Base-by-base conservation (phyloP, 2,888 invertebrate species). In the Ptilodon capucinus region DNA sequence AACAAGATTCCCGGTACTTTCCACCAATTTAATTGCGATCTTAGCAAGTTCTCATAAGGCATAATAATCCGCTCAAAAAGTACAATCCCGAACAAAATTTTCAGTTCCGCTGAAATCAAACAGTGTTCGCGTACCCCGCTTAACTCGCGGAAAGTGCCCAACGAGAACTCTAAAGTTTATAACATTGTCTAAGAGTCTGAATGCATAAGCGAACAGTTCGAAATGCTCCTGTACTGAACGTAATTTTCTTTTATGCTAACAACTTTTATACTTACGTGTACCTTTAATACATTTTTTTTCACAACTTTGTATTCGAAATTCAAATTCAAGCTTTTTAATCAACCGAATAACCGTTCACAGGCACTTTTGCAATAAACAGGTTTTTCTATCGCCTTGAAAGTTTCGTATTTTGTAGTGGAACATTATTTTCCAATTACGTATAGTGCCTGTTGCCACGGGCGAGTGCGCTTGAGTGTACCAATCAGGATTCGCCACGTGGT, bases 21-120 rank as follows among this genome's bases (percentile, higher is more conserved):
- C 7, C n/a, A n/a, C 2, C 11, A 28, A n/a, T 28, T 28, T 11
- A 4, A 28, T 11, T 28, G 2, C 11, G 8, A 7, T 8, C 8
- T 23, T 23, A 28, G n/a, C n/a, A 28, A n/a, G 7, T 28, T n/a
- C 28, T n/a, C 3, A 2, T 4, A 2, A 25, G 25, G 5, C 14
- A 6, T 14, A 35, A 35, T 17, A 17, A 9, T 35, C 35, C 17
- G 11, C 35, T 14, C 35, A 9, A 16, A 4, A n/a, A 19, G 44
- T 58, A 63, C 57, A 65, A 54, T 64, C 56, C 46, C 52, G 52
- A 65, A 56, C 55, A 63, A 73, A 76, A 76, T 74, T 75, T 79
- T 76, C 72, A 74, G 77, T 79, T 75, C 72, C 40, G 48, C 54
- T 67, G 61, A 81, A 81, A 76, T 81, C 77, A 81, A 83, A 82